These are phyloP conservation scores for Mesocentrotus franciscanus DNA, from an alignment of 53 echinoderm and acorn worm genomes.

Conservation along the genomic window DNA sequence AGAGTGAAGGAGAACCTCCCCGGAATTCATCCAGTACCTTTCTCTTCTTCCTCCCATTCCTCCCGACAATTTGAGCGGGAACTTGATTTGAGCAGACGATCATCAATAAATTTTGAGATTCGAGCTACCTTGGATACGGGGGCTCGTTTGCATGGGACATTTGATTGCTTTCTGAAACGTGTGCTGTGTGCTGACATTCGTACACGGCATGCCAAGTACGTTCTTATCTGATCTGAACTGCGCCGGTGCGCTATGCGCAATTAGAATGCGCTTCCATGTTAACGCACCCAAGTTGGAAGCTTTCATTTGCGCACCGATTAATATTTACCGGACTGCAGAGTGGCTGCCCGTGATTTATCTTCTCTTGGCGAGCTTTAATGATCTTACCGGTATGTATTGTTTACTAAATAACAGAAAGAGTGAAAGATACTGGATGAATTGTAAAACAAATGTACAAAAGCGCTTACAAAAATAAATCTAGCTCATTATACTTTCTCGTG, in stretches of 20 bases:
- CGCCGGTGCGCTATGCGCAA: too few species aligned
- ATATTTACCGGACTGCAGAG: neutral
- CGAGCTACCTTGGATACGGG: neutral
- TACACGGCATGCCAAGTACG: too few species aligned
- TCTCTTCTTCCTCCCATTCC: too few species aligned
- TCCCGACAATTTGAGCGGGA: too few species aligned
- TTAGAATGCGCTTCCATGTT: too few species aligned
- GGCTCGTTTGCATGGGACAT: neutral
- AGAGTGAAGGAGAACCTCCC: neutral
- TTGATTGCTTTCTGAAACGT: neutral
- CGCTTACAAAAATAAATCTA: too few species aligned
- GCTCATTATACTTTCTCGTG: neutral
- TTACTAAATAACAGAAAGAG: too few species aligned
- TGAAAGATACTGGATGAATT: neutral
- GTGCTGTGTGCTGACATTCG: too few species aligned
- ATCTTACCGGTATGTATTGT: neutral
- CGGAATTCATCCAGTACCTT: neutral
- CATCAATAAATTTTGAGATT: neutral
- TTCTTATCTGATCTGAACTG: too few species aligned
- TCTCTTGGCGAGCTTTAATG: neutral
- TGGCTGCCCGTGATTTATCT: neutral
- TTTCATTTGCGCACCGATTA: too few species aligned
- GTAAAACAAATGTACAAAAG: too few species aligned
- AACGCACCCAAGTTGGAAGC: too few species aligned
- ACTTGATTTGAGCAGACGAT: conserved; percentile 4